These are phyloP conservation scores for Passer montanus DNA, from an alignment of 2,113 vertebrate genomes.

Conservation along the genomic window DNA sequence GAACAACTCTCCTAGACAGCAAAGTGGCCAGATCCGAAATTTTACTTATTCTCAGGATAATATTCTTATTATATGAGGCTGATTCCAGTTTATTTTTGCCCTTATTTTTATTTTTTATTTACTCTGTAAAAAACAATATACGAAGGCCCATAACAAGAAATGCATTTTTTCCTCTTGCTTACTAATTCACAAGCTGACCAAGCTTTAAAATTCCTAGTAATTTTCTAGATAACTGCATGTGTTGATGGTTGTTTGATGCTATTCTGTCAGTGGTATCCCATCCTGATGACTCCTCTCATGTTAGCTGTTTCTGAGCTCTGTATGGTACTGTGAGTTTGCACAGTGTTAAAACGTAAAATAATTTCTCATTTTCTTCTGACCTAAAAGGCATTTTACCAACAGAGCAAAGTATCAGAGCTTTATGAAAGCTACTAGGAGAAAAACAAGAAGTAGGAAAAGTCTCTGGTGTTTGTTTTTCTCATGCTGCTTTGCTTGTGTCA, in stretches of 20 bases:
- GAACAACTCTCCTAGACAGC: background rate
- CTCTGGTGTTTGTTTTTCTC: conserved; percentile 72
- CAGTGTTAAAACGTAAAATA: background rate
- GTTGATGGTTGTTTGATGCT: fast-evolving
- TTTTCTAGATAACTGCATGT: background rate
- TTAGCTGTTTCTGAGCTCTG: background rate
- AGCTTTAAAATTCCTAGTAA: fast-evolving
- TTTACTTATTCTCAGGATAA: background rate
- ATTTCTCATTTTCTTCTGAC: background rate
- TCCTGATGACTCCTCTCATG: background rate
- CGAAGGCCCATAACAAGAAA: background rate
- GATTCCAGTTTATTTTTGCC: background rate
- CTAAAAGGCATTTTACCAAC: background rate
- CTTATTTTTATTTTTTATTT: background rate
- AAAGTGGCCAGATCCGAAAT: background rate
- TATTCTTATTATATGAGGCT: background rate
- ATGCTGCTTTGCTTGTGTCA: conserved; percentile 52
- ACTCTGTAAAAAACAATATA: background rate
- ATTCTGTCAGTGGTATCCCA: background rate
- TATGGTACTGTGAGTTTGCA: background rate
- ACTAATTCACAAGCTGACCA: background rate
- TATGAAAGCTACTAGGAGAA: conserved; percentile 39
- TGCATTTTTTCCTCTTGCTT: background rate
- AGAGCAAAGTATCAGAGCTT: background rate
- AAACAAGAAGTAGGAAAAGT: background rate